Base-by-base conservation (phyloP, 2,113 vertebrate genomes). In the Catagonus wagneri region DNA sequence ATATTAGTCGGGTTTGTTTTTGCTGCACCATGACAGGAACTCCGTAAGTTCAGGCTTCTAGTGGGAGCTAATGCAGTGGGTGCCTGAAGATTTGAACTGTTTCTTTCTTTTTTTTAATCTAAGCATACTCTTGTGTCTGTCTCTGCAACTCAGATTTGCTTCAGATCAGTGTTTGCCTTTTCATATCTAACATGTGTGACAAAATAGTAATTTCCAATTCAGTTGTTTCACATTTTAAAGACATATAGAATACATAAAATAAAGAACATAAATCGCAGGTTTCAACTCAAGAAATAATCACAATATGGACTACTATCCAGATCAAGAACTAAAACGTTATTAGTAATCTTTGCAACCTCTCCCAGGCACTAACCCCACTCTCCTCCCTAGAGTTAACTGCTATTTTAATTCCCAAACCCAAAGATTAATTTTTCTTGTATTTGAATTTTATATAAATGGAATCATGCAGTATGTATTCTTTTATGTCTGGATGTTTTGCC, bases 191-290 rank as follows among this genome's bases (percentile, higher is more conserved):
- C 83, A 90, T 66, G 16, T 44, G 68, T 68, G 54, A 78, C 54
- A 91, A 96, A 93, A 91, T 5, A 44, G 20, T 91, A 74, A 93
- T 92, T 95, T 92, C 9, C n/a, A 66, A 58, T 92, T 92, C 3
- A 71, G 39, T 89, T 93, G 68, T 78, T 93, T 60, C 89, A 89
- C 23, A 81, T 76, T 93, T 84, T 72, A 20, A 84, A 85, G 78
- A 92, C 89, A 71, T 65, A 50, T 1, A 54, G 63, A 85, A 76
- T 66, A 44, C 27, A 63, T 6, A 32, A 34, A 84, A 74, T 69
- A 61, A 86, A 93, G 65, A 63, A n/a, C 69, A 91, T 11, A 89
- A 96, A 93, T 83, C n/a, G 61, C 10, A 96, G 68, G 23, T 56
- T 93, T 93, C 44, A 81, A 11, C 22, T 93, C 61, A 85, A 85